A percentile compares a stretch with the other conserved stretches of the same genome.
phyloP scores from a whole-genome alignment of 2,888 invertebrate genomes.

The Crepidodera aurea region DNA sequence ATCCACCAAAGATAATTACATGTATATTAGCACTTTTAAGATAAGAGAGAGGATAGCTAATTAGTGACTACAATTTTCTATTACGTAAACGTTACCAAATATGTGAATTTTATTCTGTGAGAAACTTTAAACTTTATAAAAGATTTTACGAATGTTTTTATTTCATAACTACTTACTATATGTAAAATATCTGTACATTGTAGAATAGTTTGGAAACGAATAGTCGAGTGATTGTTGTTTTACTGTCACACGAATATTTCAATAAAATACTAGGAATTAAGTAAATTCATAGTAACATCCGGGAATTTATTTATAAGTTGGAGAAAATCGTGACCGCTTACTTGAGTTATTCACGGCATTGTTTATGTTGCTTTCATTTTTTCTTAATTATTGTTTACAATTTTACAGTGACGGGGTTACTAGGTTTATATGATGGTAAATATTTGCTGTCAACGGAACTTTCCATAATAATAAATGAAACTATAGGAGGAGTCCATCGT shows the following conservation, averaged over 20 bases:
- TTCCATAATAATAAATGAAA: no score
- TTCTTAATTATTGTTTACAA: constrained; percentile 7
- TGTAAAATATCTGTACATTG: constrained; percentile 2
- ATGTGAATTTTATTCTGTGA: constrained; percentile 47
- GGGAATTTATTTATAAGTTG: constrained; percentile 3
- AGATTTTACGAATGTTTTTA: constrained; percentile 36
- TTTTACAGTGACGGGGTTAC: neutral
- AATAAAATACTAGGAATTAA: constrained; percentile 10
- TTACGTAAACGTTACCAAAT: constrained; percentile 52
- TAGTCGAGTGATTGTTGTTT: neutral
- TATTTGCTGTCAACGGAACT: no score
- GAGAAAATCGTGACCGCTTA: constrained; percentile 10
- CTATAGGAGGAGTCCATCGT: no score
- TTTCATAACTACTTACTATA: constrained; percentile 35
- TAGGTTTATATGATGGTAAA: no score
- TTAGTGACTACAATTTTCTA: constrained; percentile 41
- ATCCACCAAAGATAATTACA: constrained; percentile 4
- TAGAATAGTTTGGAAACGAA: neutral
- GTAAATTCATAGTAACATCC: constrained; percentile 7
- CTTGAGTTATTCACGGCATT: constrained; percentile 3
- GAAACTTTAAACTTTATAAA: constrained; percentile 41
- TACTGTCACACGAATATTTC: constrained; percentile 8
- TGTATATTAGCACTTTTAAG: constrained; percentile 31
- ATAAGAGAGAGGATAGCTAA: constrained; percentile 17
- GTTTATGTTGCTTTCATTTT: constrained; percentile 7